Conservation (phyloP, 2,888 invertebrate genomes). For the Mechanitis mazaeus region DNA sequence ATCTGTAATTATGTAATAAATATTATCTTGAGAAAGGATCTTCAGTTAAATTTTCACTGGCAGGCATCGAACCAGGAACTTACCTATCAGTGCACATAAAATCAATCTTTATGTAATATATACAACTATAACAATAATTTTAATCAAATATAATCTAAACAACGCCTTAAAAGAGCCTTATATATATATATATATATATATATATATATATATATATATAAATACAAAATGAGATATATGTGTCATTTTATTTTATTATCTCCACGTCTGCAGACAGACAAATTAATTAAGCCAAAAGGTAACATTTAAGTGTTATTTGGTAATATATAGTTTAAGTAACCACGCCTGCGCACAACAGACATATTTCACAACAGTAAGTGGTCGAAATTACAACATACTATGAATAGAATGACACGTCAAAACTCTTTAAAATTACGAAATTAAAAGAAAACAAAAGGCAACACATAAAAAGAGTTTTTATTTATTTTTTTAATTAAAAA, state of each 20-base stretch:
- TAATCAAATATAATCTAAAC: too few species aligned
- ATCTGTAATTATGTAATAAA: neutral
- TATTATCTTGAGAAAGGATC: conserved; percentile 6
- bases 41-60: conserved; percentile 29
- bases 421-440: neutral
- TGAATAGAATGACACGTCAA: neutral
- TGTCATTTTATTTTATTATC: neutral
- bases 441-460: too few species aligned
- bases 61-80: conserved; percentile 34
- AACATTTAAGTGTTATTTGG: conserved; percentile 21
- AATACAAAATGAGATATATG: neutral
- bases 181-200: too few species aligned
- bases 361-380: conserved; percentile 5
- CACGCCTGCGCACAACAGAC: neutral
- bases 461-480: too few species aligned
- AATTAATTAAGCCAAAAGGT: conserved; percentile 23
- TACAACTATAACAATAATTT: too few species aligned
- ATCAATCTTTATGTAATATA: too few species aligned
- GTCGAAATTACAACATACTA: neutral
- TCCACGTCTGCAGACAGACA: conserved; percentile 11
- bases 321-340: conserved; percentile 13
- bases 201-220: too few species aligned
- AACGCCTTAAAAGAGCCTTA: too few species aligned
- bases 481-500: too few species aligned
- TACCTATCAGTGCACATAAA: neutral